Base-by-base conservation (phyloP, 2,113 vertebrate species). In the Tachysurus fulvidraco region DNA sequence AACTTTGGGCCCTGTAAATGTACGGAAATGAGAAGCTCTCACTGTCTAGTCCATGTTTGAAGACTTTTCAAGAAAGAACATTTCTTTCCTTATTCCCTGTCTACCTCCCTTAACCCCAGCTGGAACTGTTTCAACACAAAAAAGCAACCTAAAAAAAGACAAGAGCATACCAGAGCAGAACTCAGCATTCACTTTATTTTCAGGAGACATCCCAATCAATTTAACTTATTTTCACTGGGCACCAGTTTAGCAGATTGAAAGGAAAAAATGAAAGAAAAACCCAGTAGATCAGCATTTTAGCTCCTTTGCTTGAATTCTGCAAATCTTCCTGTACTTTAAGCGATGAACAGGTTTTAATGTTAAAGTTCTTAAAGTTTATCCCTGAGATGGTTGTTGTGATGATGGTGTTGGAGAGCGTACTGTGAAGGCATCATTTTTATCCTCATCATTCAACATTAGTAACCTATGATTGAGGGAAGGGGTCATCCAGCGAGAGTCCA, bases 81-180 rank as follows among this genome's bases (percentile, higher is more conserved):
- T 76, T 76, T 57, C 9, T n/a, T 55, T 74, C 30, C 28, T 67
- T 60, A 19, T 81, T 82, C n/a, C 25, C 59, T 41, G 21, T 64
- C 41, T 41, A n/a, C n/a, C 8, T 77, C 57, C 28, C 4, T 44
- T 78, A 6, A 41, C 13, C 5, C 14, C 59, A 57, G 67, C 57
- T 81, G n/a, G 44, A 82, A 62, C 54, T 60, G 83, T 81, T 64
- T 83, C 59, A 76, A 54, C 60, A 57, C 78, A 76, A 19, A 55
- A 36, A 57, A 69, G 21, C 28, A 69, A 25, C 23, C 69, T 7
- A 86, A 83, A 71, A n/a, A 80, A 57, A 46, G 21, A 30, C 16
- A 14, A 86, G 60, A 67, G 78, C 64, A 64, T 69, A 64, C 80
- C 64, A 76, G 23, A 81, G 67, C 0, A 19, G 46, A 76, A 60